Base-by-base conservation (phyloP, 2,888 invertebrate species). In the Cantharis lateralis region DNA sequence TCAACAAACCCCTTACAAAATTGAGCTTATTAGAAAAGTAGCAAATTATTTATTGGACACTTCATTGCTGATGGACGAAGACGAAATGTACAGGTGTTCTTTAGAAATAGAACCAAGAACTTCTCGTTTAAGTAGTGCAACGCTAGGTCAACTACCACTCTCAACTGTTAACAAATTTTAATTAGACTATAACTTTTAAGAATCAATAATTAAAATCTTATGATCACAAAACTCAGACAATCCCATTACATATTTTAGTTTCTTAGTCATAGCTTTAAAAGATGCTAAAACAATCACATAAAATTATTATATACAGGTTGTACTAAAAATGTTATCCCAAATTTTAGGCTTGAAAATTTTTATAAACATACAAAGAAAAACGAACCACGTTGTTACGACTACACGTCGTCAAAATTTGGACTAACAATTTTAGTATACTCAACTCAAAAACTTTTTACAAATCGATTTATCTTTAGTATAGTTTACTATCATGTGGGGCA, bases 1-100 rank as follows among this genome's bases (percentile, higher is more conserved):
- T 86, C 97, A 97, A 86, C 96, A 96, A 87, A 96, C 96, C 1
- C 94, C 96, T 0, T 97, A 97, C 87, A 96, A 96, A 89, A 97
- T 97, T 81, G 96, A 96, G 83, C 92, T 95, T 84, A 95, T 95
- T 82, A 91, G 93, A 16, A 94, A 95, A 90, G 96, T 96, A 11
- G 91, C 93, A 63, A 92, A 92, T 82, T 97, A 96, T 87, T 89
- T 97, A 10, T 89, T 97, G 84, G 96, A 97, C 87, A 91, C 93
- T 1, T 92, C 93, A 15, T 89, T 96, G 71, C 90, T 95, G 72
- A 90, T 96, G 82, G 92, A 93, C 64, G 96, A 96, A 87, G 95
- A 96, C 32, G 92, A 93, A 83, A 91, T 96, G 76, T 97, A 96
- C 89, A 92, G 92, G 74, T 90, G 94, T 81, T 96, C 96, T 0